A percentile compares a stretch with the other conserved stretches of the same genome.
Evolutionary conservation across 1,140 invertebrate species (phyloP).

Genomic region (Achroia grisella): DNA sequence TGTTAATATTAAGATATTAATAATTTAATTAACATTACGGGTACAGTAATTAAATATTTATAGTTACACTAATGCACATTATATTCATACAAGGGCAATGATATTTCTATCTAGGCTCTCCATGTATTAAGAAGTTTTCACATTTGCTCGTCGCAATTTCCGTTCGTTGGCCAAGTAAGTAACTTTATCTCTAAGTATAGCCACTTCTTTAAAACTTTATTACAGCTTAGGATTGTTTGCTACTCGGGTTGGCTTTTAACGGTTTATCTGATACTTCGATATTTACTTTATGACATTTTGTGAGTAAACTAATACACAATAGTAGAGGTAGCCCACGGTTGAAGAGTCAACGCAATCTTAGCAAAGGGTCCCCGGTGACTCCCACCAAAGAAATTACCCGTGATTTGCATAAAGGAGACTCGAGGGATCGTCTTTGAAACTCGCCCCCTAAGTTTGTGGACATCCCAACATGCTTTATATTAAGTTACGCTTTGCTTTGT

Average conservation of each 20-base stretch:
- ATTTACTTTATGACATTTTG: no score
- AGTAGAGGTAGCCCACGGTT: constrained; percentile 22
- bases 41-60: no score
- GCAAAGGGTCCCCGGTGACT: constrained; percentile 35
- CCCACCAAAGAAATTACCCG: constrained; percentile 49
- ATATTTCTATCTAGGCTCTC: constrained; percentile 13
- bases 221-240: constrained; percentile 20
- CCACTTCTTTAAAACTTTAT: constrained; percentile 25
- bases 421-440: constrained; percentile 44
- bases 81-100: constrained; percentile 8
- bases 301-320: constrained; percentile 4
- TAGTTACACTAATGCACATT: background rate
- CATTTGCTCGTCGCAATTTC: constrained; percentile 40
- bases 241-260: no score
- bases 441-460: constrained; percentile 38
- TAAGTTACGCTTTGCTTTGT: constrained; percentile 40
- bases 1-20: no score
- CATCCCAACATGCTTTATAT: constrained; percentile 42
- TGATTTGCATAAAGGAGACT: constrained; percentile 54
- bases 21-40: no score
- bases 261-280: no score
- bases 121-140: constrained; percentile 36
- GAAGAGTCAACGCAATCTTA: constrained; percentile 39
- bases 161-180: constrained; percentile 17
- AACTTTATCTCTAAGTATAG: constrained; percentile 6